Evolutionary conservation across 2,113 vertebrate species (phyloP), one percentile per base, ranked within the genome.

Genomic region (Nicator chloris): DNA sequence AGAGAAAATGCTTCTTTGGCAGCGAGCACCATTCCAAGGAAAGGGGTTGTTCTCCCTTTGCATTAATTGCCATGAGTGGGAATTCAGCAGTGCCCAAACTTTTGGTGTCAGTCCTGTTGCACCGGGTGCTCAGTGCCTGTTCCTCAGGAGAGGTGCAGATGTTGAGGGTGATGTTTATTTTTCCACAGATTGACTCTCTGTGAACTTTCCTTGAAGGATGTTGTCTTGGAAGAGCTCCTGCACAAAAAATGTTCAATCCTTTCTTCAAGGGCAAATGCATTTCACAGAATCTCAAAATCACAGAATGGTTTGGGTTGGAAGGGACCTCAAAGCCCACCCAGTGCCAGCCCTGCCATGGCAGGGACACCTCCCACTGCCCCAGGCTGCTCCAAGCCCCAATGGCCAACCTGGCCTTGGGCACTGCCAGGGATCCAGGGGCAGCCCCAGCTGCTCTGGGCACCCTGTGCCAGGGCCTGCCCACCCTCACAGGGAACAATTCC

Each of bases 261-360:
- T 71, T 64, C n/a, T 30, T 21, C 30, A 51, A 64, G 23, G 33
- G 40, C 39, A 82, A 77, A 30, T 28, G 23, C 18, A 47, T 47
- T 75, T 80, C 42, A 42, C 21, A 30, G 28, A 39, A n/a, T 56
- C n/a, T 7, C 7, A 10, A 42, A n/a, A 28, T 23, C 11, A 0
- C 4, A 3, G 65, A 1, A 10, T 15, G 16, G 13, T 17, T 71
- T 71, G 65, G 30, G 16, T 11, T 24, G 49, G 40, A 30, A 39
- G 7, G 12, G 10, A 20, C 10, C 1, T 47, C 1, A n/a, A n/a
- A 61, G 0, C 0, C 0, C 31, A 57, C 0, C 26, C 4, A 6
- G 1, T 11, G 0, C 23, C 84, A 39, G 2, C 39, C 37, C 73
- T 28, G 73, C 54, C 73, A 45, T 39, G 45, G 57, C 54, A 77